These are phyloP conservation scores for Emydoidea blandingii DNA, from an alignment of 2,797 vertebrate species.

Conservation along the genomic window DNA sequence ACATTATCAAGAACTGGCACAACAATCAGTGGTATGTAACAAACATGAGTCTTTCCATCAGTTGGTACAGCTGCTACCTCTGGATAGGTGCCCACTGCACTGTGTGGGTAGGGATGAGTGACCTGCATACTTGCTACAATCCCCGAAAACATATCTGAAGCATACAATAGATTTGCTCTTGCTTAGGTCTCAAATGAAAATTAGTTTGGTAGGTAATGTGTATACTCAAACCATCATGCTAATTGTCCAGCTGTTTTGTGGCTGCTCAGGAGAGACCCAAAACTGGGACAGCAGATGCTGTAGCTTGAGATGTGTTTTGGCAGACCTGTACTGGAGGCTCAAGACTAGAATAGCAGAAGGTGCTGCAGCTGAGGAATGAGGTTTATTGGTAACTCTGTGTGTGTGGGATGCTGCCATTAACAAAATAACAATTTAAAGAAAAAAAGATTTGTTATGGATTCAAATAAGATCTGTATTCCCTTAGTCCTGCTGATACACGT, in stretches of 20 bases:
- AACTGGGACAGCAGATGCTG: background rate
- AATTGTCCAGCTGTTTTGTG: background rate
- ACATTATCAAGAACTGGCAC: accelerated
- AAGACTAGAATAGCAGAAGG: background rate
- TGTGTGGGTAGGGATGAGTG: background rate
- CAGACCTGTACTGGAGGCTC: background rate
- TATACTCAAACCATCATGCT: background rate
- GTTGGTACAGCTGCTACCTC: background rate
- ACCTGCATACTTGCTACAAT: background rate
- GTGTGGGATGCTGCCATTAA: accelerated
- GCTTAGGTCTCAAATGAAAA: background rate
- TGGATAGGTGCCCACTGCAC: background rate
- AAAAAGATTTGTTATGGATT: background rate
- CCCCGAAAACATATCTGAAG: background rate
- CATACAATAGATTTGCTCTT: background rate
- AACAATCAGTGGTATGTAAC: background rate
- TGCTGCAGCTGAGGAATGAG: background rate
- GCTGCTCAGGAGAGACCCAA: background rate
- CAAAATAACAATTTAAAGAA: background rate
- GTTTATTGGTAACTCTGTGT: background rate
- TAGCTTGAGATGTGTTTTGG: background rate
- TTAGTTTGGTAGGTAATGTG: background rate
- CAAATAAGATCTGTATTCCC: background rate
- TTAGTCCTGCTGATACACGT: background rate
- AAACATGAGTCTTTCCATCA: background rate